Base-by-base conservation (phyloP, 2,797 vertebrate genomes). In the Discoglossus pictus region DNA sequence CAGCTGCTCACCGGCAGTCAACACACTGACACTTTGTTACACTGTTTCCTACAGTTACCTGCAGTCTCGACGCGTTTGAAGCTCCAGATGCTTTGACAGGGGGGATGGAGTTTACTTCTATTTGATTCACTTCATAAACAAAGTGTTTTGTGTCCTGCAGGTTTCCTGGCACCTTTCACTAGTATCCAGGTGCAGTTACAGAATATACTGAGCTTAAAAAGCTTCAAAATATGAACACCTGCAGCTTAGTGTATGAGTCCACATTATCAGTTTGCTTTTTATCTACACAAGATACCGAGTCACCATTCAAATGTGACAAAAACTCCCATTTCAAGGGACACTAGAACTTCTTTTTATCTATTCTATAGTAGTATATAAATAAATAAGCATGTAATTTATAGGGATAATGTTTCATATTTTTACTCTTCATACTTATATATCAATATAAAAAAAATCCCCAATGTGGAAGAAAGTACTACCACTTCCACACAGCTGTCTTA, bases 161-260 rank as follows among this genome's bases (percentile, higher is more conserved):
- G 17, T n/a, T 46, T 47, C 20, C 55, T 69, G 66, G 66, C 58
- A 27, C 11, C 0, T 48, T 11, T 24, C 13, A 50, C 25, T 3
- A 10, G 21, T 24, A n/a, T 54, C 31, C 58, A 69, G 66, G 58
- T 69, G 66, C 58, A 46, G 24, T 7, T 39, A 40, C 39, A 38
- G 11, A 11, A 7, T 46, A 43, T 31, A 18, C 63, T 48, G 43
- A 12, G 27, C 44, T 59, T 42, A 16, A 16, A 68, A 20, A 6
- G 7, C 39, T 53, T 68, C 39, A 61, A 20, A 53, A 4, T 31
- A 34, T 20, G 47, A 25, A 39, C 58, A 35, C 50, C 48, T 23
- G 39, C 48, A 4, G 48, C 1, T 34, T 31, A 13, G 16, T 56
- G 35, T 27, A 40, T 17, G 18, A 53, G 9, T 23, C 15, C 2